Conservation (phyloP, 2,888 invertebrate species). For the Amphipyra tragopoginis region DNA sequence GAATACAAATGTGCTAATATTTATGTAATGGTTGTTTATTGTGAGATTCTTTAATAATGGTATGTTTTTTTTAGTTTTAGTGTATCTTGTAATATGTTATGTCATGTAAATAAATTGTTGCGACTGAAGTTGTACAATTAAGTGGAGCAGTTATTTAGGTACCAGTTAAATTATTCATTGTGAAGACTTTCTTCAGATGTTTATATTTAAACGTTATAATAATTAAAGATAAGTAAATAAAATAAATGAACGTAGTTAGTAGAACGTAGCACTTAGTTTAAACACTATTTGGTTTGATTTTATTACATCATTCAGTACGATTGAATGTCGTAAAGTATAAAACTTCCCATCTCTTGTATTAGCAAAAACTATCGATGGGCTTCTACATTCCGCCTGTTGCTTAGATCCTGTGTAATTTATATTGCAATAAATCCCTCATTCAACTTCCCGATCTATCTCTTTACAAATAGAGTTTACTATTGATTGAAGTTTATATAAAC, state of each 20-base stretch:
- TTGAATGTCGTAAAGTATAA: constrained; percentile 56
- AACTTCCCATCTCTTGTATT: constrained; percentile 50
- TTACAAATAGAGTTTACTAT: constrained; percentile 27
- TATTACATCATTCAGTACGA: not conserved
- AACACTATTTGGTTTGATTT: too few relatives aligned
- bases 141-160: too few relatives aligned
- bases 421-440: constrained; percentile 50
- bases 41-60: not conserved
- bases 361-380: constrained; percentile 73
- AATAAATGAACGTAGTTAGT: too few relatives aligned
- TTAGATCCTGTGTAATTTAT: constrained; percentile 75
- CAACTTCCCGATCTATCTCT: constrained; percentile 16
- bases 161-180: too few relatives aligned
- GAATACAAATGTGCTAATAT: constrained; percentile 16
- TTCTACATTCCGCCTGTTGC: constrained; percentile 74
- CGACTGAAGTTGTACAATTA: too few relatives aligned
- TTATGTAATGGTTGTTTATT: not conserved
- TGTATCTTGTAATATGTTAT: not conserved
- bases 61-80: not conserved
- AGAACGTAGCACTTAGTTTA: too few relatives aligned
- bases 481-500: constrained; percentile 7
- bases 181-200: too few relatives aligned
- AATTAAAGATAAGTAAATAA: too few relatives aligned
- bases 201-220: too few relatives aligned
- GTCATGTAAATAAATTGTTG: not conserved